Percentiles rank a stretch among this genome's conserved stretches.
These are phyloP conservation scores for Mythimna lalbum DNA, from an alignment of 2,888 invertebrate species.

Conservation along the genomic window DNA sequence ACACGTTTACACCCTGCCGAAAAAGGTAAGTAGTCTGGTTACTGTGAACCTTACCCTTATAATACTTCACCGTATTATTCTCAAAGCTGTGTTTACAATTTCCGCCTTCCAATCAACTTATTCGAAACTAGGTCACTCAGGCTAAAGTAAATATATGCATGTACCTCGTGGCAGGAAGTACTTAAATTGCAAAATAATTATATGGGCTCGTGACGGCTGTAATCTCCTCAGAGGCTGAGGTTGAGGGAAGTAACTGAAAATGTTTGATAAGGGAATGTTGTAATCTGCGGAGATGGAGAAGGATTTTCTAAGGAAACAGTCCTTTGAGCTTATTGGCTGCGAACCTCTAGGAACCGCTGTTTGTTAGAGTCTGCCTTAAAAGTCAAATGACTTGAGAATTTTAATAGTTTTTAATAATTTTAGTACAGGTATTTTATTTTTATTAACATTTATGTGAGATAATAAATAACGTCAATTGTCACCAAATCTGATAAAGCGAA, in stretches of 20 bases:
- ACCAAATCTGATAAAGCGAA: no score
- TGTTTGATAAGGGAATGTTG: constrained; percentile 1
- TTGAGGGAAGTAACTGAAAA: constrained; percentile 7
- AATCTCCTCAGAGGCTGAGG: constrained; percentile 9
- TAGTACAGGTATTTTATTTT: no score
- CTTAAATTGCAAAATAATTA: constrained; percentile 42
- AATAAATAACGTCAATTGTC: no score
- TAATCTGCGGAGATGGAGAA: background rate
- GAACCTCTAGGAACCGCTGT: background rate
- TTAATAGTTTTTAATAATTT: no score
- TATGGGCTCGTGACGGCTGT: constrained; percentile 15
- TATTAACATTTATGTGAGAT: no score
- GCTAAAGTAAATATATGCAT: constrained; percentile 28
- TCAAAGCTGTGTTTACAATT: constrained; percentile 14
- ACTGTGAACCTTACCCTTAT: background rate
- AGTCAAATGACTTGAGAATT: no score
- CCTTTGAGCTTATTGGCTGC: background rate
- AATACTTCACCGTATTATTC: constrained; percentile 8
- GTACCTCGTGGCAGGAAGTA: constrained; percentile 13
- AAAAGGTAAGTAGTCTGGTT: no score
- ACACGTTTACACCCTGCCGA: no score
- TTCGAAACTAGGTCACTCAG: constrained; percentile 39
- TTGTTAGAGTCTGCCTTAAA: no score
- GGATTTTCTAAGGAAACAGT: background rate
- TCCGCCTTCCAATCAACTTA: constrained; percentile 12